These are phyloP conservation scores for Bedellia somnulentella DNA, from an alignment of 2,888 invertebrate genomes.

Conservation along the genomic window DNA sequence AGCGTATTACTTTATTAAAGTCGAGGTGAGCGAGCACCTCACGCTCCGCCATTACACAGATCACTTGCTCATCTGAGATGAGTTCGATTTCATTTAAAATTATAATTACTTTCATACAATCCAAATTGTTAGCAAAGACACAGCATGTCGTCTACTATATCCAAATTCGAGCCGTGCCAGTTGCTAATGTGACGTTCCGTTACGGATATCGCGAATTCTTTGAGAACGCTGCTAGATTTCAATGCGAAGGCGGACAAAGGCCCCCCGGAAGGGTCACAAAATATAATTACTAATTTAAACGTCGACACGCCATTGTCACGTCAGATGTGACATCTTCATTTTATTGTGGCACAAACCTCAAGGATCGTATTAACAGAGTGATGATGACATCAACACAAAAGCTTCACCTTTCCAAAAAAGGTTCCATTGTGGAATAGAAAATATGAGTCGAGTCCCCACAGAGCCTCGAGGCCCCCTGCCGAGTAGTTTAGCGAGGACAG, in stretches of 20 bases:
- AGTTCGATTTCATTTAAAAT: no score
- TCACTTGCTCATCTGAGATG: no score
- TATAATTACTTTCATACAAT: no score
- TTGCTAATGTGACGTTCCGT: no score
- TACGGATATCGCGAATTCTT: no score
- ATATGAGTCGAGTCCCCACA: conserved; percentile 38
- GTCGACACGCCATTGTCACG: conserved; percentile 51
- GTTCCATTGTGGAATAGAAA: conserved; percentile 52
- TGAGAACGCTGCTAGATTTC: no score
- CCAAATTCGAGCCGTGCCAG: no score
- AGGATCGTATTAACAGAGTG: conserved; percentile 58
- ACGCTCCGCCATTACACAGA: no score
- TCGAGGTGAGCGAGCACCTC: conserved; percentile 30
- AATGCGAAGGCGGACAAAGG: conserved; percentile 26
- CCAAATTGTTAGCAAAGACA: no score
- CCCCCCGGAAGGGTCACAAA: conserved; percentile 39
- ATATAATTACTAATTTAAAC: conserved; percentile 56
- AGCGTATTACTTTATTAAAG: conserved; percentile 58
- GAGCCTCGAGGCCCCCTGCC: conserved; percentile 28
- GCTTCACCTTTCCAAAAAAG: conserved; percentile 34
- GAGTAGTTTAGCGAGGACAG: conserved; percentile 36
- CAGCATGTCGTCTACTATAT: no score
- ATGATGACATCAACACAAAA: conserved; percentile 54
- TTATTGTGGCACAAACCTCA: conserved; percentile 57
- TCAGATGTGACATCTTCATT: conserved; percentile 43